A percentile compares a stretch with the other conserved stretches of the same genome.
Conservation (phyloP, 2,888 invertebrate species). For the Brachynemurus nebulosus region DNA sequence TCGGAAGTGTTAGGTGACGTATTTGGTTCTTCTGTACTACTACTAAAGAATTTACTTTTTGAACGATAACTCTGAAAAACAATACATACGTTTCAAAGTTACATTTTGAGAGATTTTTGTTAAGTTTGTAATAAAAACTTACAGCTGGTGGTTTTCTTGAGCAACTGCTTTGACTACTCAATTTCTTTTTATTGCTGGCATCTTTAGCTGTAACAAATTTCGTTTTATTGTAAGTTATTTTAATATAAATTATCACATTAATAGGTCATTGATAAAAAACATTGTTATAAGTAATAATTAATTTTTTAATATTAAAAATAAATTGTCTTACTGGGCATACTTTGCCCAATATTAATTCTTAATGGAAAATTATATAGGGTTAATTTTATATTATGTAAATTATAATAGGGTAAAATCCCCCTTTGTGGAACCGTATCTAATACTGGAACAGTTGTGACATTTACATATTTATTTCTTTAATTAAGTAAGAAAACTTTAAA, state of each 20-base stretch:
- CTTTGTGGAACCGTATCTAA: too few species aligned
- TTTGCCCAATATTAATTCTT: too few species aligned
- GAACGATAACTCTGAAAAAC: constrained; percentile 27
- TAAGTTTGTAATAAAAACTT: constrained; percentile 18
- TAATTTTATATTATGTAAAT: too few species aligned
- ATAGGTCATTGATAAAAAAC: constrained; percentile 16
- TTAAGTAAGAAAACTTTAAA: too few species aligned
- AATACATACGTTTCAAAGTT: neutral
- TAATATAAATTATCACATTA: neutral
- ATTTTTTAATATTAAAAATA: too few species aligned
- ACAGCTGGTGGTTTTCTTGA: constrained; percentile 33
- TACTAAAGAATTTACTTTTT: constrained; percentile 29
- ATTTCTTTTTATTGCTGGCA: constrained; percentile 28
- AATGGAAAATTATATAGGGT: too few species aligned
- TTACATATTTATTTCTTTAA: too few species aligned
- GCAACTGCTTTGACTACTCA: constrained; percentile 27
- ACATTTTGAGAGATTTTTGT: neutral
- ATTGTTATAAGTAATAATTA: constrained; percentile 51
- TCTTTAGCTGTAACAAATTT: constrained; percentile 26
- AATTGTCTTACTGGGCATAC: too few species aligned
- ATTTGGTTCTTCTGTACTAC: constrained; percentile 28
- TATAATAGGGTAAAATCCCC: too few species aligned
- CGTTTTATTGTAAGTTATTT: neutral
- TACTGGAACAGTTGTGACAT: too few species aligned
- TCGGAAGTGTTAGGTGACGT: constrained; percentile 22